A percentile compares a stretch with the other conserved stretches of the same genome.
Conservation (phyloP, 92 coral and sea anemone species). For the Paragorgia papillata region DNA sequence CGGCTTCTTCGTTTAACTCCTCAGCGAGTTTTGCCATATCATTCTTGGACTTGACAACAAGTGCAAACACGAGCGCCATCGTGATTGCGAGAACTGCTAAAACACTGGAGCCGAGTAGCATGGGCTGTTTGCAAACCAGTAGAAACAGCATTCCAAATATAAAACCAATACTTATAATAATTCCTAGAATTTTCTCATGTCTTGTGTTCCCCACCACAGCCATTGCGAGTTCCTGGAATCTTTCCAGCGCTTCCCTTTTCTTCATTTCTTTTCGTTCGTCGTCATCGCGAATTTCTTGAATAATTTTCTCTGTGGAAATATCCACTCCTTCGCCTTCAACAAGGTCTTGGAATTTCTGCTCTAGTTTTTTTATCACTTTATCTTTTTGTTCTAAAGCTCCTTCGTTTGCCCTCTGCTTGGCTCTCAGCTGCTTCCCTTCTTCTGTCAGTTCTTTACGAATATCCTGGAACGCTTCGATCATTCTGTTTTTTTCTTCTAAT, state of each 20-base stretch:
- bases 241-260: conserved; percentile 22
- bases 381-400: conserved; percentile 44
- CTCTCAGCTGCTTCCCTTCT: conserved; percentile 40
- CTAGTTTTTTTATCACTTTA: conserved; percentile 54
- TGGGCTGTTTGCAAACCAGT: not conserved
- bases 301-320: conserved; percentile 15
- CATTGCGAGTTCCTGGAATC: conserved; percentile 16
- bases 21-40: conserved; percentile 15
- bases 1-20: conserved; percentile 25
- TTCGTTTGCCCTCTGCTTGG: conserved; percentile 35
- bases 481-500: conserved; percentile 13
- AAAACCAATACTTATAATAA: not conserved
- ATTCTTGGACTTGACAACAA: not conserved
- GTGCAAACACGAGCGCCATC: not conserved
- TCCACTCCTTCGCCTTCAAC: conserved; percentile 34
- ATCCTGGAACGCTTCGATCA: conserved; percentile 10
- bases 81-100: not conserved
- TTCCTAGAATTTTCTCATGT: conserved; percentile 10
- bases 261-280: conserved; percentile 30
- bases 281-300: conserved; percentile 34
- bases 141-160: conserved; percentile 1
- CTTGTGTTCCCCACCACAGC: conserved; percentile 1
- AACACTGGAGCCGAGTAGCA: not conserved
- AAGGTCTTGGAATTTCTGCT: conserved; percentile 29
- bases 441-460: conserved; percentile 25